Evolutionary conservation across 2,888 invertebrate species (phyloP), one percentile per base, ranked within the genome.

Genomic region (Drosophila differens): DNA sequence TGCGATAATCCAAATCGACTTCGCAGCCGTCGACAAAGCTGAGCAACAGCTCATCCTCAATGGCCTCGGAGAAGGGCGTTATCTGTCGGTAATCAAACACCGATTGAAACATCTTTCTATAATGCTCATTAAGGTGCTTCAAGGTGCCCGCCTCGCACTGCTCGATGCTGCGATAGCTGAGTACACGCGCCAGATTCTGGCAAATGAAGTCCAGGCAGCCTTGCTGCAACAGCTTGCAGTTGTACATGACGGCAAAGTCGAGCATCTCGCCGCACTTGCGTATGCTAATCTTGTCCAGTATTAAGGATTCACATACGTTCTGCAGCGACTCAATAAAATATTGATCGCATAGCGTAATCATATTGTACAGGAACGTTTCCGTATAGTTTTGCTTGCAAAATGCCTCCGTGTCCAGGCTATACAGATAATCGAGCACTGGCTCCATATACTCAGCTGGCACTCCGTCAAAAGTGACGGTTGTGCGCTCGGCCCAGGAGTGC

Each of bases 341-440:
- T 88, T 97, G 97, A 92, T 98, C 98, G 32, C 97, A 96, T 16
- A 96, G 95, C 12, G 97, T 95, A 32, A 98, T 94, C 90, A 97
- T 94, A 90, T 96, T 96, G 92, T 96, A 96, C 0, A 95, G 88
- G 76, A 96, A 94, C 69, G 95, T 95, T 89, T 97, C 97, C 0
- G 96, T 94, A 89, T 96, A 96, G 59, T 95, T 95, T 44, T 95
- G 95, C 67, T 93, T 95, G 78, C 94, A 93, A 54, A 96, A 93
- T 76, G 94, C 94, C 0, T 95, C 94, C 28, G 95, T 94, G 3
- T 95, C 94, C 91, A 97, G 96, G 0, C 96, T 95, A 92, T 98
- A 98, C 0, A 97, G 93, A 91, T 95, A 97, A 77, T 97, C 95
- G 12, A 98, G 93, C 3, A 97, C 94, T 0, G 96, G 95, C 69